These are phyloP conservation scores for Athalia circularis DNA, from an alignment of 2,888 invertebrate genomes.

Conservation along the genomic window DNA sequence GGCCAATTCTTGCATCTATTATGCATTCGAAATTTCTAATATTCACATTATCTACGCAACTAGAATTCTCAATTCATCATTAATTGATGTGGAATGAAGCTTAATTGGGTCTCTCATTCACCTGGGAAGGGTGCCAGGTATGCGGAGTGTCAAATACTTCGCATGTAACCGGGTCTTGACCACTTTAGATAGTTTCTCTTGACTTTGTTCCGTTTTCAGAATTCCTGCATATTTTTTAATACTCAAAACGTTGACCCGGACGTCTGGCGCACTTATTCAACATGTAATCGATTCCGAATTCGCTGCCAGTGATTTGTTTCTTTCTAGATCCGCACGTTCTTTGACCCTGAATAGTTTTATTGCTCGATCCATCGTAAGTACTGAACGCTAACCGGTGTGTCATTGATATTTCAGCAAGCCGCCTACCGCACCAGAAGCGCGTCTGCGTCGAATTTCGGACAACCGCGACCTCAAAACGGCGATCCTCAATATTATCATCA, in stretches of 20 bases:
- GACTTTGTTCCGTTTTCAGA: conserved; percentile 24
- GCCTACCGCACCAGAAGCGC: conserved; percentile 63
- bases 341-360: background rate
- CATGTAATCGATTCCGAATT: background rate
- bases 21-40: conserved; percentile 43
- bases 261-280: background rate
- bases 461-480: conserved; percentile 53
- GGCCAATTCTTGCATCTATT: conserved; percentile 42
- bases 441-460: conserved; percentile 62
- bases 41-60: background rate
- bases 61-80: background rate
- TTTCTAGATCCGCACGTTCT: background rate
- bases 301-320: too few relatives aligned
- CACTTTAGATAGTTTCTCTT: conserved; percentile 14
- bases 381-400: background rate
- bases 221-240: background rate
- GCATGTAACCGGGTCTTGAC: conserved; percentile 27
- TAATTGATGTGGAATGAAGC: background rate
- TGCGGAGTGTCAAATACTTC: background rate
- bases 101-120: conserved; percentile 17
- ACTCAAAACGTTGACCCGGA: conserved; percentile 21
- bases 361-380: background rate
- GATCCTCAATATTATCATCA: conserved; percentile 46
- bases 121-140: conserved; percentile 19
- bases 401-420: conserved; percentile 58